phyloP scores from a whole-genome alignment of 1,140 invertebrate species.

The Stegodyphus dumicola region DNA sequence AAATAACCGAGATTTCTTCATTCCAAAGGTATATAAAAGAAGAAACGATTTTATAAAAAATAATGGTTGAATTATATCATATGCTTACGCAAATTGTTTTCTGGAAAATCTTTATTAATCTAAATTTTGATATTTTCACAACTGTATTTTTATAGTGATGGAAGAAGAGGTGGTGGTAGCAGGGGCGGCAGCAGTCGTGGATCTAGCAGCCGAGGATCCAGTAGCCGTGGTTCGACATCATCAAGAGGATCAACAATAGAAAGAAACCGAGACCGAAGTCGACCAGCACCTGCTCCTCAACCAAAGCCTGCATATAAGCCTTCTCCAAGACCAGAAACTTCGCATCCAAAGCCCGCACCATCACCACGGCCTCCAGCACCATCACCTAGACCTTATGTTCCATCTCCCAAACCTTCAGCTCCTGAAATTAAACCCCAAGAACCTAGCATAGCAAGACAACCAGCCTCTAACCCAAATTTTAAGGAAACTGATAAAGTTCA shows the following conservation, averaged over 20 bases:
- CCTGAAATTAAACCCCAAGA: slow-evolving; percentile 2
- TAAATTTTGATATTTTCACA: neutral
- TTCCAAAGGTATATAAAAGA: too few relatives aligned
- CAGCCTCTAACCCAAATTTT: slow-evolving; percentile 5
- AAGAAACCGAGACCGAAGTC: neutral
- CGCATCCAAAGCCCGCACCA: neutral
- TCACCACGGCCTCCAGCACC: slow-evolving; percentile 1
- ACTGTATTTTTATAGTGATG: neutral
- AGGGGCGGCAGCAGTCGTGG: slow-evolving; percentile 28
- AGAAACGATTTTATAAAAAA: too few relatives aligned
- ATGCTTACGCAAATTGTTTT: neutral
- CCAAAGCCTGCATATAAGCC: neutral
- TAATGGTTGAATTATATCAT: too few relatives aligned
- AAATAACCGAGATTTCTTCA: too few relatives aligned
- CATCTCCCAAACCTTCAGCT: neutral
- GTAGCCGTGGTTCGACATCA: slow-evolving; percentile 1
- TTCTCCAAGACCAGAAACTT: neutral
- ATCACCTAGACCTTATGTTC: neutral
- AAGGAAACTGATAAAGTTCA: neutral
- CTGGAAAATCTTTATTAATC: neutral
- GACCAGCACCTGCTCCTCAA: neutral
- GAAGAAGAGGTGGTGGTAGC: slow-evolving; percentile 36
- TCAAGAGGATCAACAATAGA: neutral
- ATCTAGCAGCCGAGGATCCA: neutral
- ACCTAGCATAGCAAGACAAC: neutral